Conservation (phyloP, 2,113 vertebrate species). For the Tonatia bakeri region DNA sequence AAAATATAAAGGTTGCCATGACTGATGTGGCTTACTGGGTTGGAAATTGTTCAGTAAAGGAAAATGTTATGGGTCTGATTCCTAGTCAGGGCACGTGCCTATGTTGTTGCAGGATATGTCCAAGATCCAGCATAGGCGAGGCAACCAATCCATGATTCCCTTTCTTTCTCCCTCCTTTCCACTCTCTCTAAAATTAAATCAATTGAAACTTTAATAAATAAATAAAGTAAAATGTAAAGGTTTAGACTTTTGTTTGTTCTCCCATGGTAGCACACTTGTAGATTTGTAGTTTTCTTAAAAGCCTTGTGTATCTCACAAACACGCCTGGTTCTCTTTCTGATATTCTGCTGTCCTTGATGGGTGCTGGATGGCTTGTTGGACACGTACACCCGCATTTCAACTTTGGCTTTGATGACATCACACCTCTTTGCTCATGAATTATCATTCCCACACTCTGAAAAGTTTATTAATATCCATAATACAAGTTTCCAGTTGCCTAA, state of each 20-base stretch:
- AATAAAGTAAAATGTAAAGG: too few species aligned
- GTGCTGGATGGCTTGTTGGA: neutral
- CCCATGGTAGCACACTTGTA: neutral
- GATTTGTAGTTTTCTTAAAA: neutral
- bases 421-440: conserved; percentile 94
- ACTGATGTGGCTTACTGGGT: too few species aligned
- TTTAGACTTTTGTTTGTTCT: neutral
- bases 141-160: too few species aligned
- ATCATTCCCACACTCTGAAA: conserved; percentile 97
- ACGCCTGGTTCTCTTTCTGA: conserved; percentile 23
- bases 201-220: too few species aligned
- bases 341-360: neutral
- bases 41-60: too few species aligned
- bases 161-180: too few species aligned
- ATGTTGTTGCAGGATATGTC: too few species aligned
- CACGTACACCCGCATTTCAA: neutral
- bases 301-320: neutral
- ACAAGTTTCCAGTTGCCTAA: conserved; percentile 93
- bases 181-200: too few species aligned
- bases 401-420: too few species aligned
- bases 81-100: too few species aligned
- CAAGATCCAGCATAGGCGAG: too few species aligned
- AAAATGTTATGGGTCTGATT: too few species aligned
- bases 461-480: conserved; percentile 97
- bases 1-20: neutral